Evolutionary conservation across 2,888 invertebrate species (phyloP).

Genomic region (Eupithecia insigniata): DNA sequence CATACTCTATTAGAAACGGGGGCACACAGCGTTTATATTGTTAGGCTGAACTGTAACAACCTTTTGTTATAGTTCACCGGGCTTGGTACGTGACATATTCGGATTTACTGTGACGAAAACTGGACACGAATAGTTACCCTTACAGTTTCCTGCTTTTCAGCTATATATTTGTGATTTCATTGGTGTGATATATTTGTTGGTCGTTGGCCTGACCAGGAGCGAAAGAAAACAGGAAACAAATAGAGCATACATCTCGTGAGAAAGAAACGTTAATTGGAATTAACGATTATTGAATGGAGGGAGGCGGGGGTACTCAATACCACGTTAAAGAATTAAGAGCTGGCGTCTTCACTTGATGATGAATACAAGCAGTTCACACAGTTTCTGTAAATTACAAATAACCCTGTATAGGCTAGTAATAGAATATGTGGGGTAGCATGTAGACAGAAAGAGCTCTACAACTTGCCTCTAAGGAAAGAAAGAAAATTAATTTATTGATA

Average conservation of each 20-base stretch:
- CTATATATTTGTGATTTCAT: background rate
- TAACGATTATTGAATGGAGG: too few species aligned
- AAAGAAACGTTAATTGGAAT: too few species aligned
- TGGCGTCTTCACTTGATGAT: too few species aligned
- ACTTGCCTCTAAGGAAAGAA: too few species aligned
- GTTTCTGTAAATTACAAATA: too few species aligned
- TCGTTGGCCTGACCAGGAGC: background rate
- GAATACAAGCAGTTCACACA: too few species aligned
- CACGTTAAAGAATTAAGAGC: too few species aligned
- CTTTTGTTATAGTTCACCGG: constrained; percentile 31
- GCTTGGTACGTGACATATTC: constrained; percentile 30
- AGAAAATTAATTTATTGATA: too few species aligned
- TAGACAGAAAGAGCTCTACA: too few species aligned
- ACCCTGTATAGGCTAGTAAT: too few species aligned
- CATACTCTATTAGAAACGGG: background rate
- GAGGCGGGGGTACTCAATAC: too few species aligned
- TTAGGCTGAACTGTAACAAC: constrained; percentile 30
- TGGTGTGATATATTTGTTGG: background rate
- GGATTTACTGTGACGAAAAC: constrained; percentile 29
- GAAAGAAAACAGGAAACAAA: background rate
- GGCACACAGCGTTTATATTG: constrained; percentile 20
- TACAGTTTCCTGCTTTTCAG: background rate
- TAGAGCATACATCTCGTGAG: background rate
- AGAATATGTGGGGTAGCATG: too few species aligned
- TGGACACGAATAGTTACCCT: constrained; percentile 13